Evolutionary conservation across 2,113 vertebrate species (phyloP).

Genomic region (Eulacestoma nigropectus): DNA sequence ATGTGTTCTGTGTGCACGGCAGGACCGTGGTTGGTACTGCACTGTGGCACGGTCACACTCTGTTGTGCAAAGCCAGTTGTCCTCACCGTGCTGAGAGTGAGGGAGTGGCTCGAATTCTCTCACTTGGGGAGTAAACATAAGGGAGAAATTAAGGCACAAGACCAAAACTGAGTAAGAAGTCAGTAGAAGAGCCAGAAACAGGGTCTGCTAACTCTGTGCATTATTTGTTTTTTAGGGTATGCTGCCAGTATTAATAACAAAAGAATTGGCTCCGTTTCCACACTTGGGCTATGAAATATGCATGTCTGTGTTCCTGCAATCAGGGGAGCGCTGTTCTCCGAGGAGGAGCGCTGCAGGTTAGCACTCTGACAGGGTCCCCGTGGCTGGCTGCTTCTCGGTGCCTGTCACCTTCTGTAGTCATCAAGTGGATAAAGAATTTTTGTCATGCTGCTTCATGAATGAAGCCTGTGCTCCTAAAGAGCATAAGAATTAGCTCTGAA

Average conservation of each 20-base stretch:
- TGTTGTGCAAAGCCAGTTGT: not conserved
- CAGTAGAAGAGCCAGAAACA: not conserved
- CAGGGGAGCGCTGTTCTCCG: not conserved
- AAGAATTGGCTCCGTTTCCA: not conserved
- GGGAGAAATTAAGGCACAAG: not conserved
- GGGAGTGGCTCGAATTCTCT: not conserved
- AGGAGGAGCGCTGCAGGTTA: slow-evolving; percentile 32
- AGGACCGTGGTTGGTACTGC: rapidly evolving
- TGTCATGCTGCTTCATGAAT: slow-evolving; percentile 58
- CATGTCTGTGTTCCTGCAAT: not conserved
- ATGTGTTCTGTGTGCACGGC: rapidly evolving
- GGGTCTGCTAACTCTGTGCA: not conserved
- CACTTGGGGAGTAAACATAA: not conserved
- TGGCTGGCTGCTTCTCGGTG: not conserved
- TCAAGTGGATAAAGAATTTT: slow-evolving; percentile 64
- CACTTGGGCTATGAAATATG: slow-evolving; percentile 8
- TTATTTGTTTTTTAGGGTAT: not conserved
- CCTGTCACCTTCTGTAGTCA: slow-evolving; percentile 58
- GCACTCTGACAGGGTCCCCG: slow-evolving; percentile 31
- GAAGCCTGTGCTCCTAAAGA: slow-evolving; percentile 30
- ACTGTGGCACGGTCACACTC: rapidly evolving
- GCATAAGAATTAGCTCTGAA: slow-evolving; percentile 52
- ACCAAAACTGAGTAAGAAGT: not conserved
- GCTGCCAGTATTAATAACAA: slow-evolving; percentile 40
- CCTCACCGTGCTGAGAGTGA: rapidly evolving